Conservation (phyloP, 2,113 vertebrate species). For the Mus pahari region DNA sequence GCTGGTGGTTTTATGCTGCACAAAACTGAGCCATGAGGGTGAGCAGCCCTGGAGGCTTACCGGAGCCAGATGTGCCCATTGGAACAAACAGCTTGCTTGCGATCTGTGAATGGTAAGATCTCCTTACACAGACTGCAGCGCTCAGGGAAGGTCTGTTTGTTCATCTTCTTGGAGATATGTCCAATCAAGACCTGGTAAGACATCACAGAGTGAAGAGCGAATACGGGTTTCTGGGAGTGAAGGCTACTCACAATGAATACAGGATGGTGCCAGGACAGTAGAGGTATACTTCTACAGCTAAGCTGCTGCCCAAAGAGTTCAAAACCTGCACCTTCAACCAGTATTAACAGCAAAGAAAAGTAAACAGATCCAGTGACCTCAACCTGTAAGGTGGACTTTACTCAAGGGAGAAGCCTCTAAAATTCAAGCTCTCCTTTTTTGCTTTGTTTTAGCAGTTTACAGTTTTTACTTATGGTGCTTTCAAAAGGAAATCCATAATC, state of each 20-base stretch:
- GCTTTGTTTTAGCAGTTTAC: constrained; percentile 26
- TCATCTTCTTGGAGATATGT: constrained; percentile 97
- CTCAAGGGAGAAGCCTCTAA: background rate
- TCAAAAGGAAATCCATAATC: constrained; percentile 32
- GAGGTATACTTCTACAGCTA: background rate
- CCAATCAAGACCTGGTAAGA: constrained; percentile 94
- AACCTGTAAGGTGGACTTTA: background rate
- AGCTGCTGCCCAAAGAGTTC: background rate
- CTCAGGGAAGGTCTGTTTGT: constrained; percentile 97
- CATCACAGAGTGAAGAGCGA: background rate
- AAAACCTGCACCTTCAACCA: background rate
- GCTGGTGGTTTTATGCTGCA: background rate
- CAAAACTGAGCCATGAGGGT: rapidly evolving
- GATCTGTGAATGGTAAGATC: constrained; percentile 94
- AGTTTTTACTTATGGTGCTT: background rate
- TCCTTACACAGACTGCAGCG: constrained; percentile 96
- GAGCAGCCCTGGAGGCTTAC: constrained; percentile 80
- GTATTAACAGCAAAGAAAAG: background rate
- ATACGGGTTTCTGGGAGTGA: background rate
- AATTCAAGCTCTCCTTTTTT: background rate
- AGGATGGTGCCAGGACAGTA: background rate
- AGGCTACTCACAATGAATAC: rapidly evolving
- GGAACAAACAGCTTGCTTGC: constrained; percentile 92
- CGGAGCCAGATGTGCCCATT: constrained; percentile 98
- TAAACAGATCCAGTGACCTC: background rate